Evolutionary conservation across 2,113 vertebrate genomes (phyloP).

Genomic region (Xyrauchen texanus): DNA sequence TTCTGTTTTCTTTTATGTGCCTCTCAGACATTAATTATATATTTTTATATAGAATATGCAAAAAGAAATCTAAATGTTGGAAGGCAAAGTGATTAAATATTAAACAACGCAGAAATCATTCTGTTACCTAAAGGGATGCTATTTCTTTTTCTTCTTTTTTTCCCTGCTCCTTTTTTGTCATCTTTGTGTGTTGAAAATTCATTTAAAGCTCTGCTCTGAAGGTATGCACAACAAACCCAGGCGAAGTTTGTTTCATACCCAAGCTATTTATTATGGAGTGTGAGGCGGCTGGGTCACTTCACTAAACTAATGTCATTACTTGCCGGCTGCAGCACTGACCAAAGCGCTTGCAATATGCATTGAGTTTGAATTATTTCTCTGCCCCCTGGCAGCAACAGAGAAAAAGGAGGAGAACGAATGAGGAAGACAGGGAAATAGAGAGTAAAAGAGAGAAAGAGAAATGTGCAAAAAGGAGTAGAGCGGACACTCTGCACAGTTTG

Average conservation of each 20-base stretch:
- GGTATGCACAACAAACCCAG: slow-evolving; percentile 64
- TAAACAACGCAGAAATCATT: slow-evolving; percentile 81
- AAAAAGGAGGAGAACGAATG: slow-evolving; percentile 42
- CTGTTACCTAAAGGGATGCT: slow-evolving; percentile 81
- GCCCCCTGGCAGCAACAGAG: slow-evolving; percentile 67
- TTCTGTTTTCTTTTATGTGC: slow-evolving; percentile 75
- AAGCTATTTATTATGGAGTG: slow-evolving; percentile 76
- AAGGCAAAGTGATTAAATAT: slow-evolving; percentile 81
- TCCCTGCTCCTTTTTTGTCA: slow-evolving; percentile 45
- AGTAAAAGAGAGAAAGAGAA: slow-evolving; percentile 2
- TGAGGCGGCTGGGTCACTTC: slow-evolving; percentile 76
- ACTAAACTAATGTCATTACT: slow-evolving; percentile 79
- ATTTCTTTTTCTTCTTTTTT: slow-evolving; percentile 66
- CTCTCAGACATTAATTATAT: slow-evolving; percentile 79
- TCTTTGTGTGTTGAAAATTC: slow-evolving; percentile 62
- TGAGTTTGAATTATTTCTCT: slow-evolving; percentile 79
- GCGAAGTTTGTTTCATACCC: slow-evolving; percentile 57
- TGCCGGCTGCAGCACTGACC: slow-evolving; percentile 71
- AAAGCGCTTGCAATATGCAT: slow-evolving; percentile 77
- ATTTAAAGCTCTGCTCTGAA: slow-evolving; percentile 73
- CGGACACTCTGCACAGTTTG: slow-evolving; percentile 50
- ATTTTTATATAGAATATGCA: slow-evolving; percentile 81
- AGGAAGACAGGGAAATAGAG: slow-evolving; percentile 44
- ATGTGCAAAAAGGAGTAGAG: slow-evolving; percentile 31
- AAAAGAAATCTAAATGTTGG: slow-evolving; percentile 72